phyloP scores from a whole-genome alignment of 1,140 invertebrate genomes.

The Arion vulgaris region DNA sequence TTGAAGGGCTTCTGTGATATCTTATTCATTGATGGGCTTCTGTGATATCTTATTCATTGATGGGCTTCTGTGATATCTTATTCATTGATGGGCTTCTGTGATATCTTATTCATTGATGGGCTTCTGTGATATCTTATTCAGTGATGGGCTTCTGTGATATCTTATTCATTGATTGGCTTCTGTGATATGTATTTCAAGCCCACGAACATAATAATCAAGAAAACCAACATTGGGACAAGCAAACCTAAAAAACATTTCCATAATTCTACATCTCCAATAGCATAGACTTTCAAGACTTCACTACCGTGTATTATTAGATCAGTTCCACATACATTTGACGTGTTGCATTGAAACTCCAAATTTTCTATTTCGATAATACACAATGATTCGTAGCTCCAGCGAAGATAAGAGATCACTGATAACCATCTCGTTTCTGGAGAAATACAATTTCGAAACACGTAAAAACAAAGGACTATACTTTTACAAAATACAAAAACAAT shows the following conservation, averaged over 20 bases:
- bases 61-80: too few relatives aligned
- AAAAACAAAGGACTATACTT: too few relatives aligned
- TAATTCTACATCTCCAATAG: conserved; percentile 50
- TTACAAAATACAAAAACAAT: too few relatives aligned
- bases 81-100: too few relatives aligned
- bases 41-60: too few relatives aligned
- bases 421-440: conserved; percentile 60
- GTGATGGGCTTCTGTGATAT: too few relatives aligned
- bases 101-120: too few relatives aligned
- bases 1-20: too few relatives aligned
- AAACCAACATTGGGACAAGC: conserved; percentile 51
- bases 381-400: conserved; percentile 63
- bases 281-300: conserved; percentile 55
- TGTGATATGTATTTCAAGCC: conserved; percentile 60
- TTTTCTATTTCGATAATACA: conserved; percentile 52
- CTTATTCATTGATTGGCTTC: conserved; percentile 58
- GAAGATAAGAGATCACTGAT: conserved; percentile 60
- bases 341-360: conserved; percentile 53
- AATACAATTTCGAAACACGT: too few relatives aligned
- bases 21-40: too few relatives aligned
- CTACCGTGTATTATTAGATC: conserved; percentile 52
- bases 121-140: too few relatives aligned
- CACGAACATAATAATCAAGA: conserved; percentile 57
- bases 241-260: conserved; percentile 52
- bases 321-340: conserved; percentile 5